Conservation (phyloP, 2,797 vertebrate genomes). For the Sarcophilus harrisii region DNA sequence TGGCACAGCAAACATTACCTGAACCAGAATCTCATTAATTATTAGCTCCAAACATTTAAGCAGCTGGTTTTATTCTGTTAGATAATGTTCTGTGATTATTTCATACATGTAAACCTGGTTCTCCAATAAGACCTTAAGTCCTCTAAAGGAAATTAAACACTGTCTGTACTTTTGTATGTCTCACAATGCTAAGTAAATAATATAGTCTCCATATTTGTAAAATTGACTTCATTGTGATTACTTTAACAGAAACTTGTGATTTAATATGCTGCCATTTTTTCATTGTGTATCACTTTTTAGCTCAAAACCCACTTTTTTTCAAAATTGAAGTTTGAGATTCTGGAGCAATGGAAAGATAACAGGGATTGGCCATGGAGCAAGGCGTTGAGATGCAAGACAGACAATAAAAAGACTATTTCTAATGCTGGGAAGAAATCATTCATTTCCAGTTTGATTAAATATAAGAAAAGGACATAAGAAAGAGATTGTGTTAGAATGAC, state of each 20-base stretch:
- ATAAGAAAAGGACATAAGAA: background rate
- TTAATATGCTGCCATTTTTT: conserved; percentile 75
- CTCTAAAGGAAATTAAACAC: background rate
- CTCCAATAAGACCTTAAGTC: conserved; percentile 13
- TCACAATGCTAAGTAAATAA: background rate
- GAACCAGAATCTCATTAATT: background rate
- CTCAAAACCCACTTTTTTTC: conserved; percentile 62
- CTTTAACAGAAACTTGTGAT: conserved; percentile 59
- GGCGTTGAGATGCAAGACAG: conserved; percentile 36
- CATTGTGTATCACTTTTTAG: conserved; percentile 63
- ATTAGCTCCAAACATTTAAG: background rate
- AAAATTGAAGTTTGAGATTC: conserved; percentile 64
- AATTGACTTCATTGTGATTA: conserved; percentile 71
- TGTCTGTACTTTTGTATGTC: background rate
- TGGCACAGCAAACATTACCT: background rate
- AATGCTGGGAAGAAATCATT: background rate
- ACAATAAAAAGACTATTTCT: conserved; percentile 13
- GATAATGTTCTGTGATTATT: background rate
- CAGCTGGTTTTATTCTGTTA: background rate
- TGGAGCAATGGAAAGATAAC: conserved; percentile 66
- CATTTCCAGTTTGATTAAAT: background rate
- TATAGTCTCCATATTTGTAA: conserved; percentile 15
- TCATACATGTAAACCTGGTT: background rate
- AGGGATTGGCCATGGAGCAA: conserved; percentile 55
- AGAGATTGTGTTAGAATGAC: background rate